Evolutionary conservation across 30 jellyfish, hydroid and myxozoan genomes (phyloP), one percentile per base, ranked within the genome.

Genomic region (Chrysaora quinquecirrha): DNA sequence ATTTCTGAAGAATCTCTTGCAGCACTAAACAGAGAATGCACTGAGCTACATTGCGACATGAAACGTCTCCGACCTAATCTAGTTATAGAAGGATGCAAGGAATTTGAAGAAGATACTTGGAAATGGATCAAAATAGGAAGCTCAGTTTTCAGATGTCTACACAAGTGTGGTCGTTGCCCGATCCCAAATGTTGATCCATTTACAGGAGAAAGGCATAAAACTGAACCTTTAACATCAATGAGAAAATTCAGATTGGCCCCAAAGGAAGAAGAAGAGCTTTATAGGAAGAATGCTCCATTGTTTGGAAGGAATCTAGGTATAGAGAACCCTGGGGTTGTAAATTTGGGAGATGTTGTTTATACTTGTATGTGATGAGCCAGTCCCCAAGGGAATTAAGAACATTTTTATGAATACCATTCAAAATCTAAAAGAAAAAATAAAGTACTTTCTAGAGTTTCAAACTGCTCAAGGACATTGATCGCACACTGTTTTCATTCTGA

Each of bases 61-160:
- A 64, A 61, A 25, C 84, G 95, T n/a, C 74, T 84, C 35, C 65
- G 95, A 33, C 89, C 95, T 23, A 84, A 84, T 75, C 77, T 84
- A 18, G 72, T 75, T 1, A 64, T 84, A 0, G 30, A 32, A 12
- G 89, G 95, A 0, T 78, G 82, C 11, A 79, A 48, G 10, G 73
- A 80, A 35, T 84, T 84, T 74, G 84, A 78, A 25, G 95, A 84
- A 67, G 95, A 84, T 56, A 21, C 88, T 10, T 73, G 88, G 95
- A 24, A 22, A 4, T 46, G 20, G 10, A 25, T 84, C 21, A 84
- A 60, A 49, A 64, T 84, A 1, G 88, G 88, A 20, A 52, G 35
- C 30, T 73, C 76, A 22, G 84, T 28, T 7, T 84, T 84, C 68
- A 38, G 95, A 46, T 47, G 95, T 63, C 54, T 75, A 0, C 61